Conservation (phyloP, 2,797 vertebrate genomes). For the Mormyrus hasselquistii region DNA sequence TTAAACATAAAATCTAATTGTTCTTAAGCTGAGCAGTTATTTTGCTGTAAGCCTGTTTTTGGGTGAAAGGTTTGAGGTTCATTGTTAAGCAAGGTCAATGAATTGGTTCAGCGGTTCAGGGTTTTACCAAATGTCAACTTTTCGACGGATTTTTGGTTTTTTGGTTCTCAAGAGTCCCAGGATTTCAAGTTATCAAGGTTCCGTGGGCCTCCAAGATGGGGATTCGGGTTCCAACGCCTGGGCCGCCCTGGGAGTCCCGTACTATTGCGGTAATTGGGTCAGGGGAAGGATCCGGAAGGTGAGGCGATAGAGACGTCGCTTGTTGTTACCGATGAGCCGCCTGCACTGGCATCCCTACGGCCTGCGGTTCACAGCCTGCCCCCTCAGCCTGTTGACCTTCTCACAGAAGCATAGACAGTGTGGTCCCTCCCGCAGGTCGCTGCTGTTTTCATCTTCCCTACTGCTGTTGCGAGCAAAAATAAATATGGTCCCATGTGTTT, state of each 20-base stretch:
- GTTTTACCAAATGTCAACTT: neutral
- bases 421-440: constrained; percentile 40
- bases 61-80: neutral
- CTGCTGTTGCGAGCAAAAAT: constrained; percentile 55
- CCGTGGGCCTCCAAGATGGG: neutral
- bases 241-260: neutral
- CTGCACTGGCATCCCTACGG: constrained; percentile 38
- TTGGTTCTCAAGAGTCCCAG: neutral
- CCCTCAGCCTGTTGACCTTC: constrained; percentile 49
- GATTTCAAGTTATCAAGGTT: neutral
- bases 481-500: constrained; percentile 49
- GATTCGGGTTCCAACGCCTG: neutral
- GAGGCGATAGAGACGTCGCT: neutral
- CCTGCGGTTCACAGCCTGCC: constrained; percentile 41
- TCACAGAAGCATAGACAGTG: constrained; percentile 39
- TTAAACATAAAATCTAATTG: neutral
- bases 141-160: neutral
- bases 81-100: neutral
- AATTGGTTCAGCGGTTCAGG: neutral
- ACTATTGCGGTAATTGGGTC: neutral
- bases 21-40: neutral
- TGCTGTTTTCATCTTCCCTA: constrained; percentile 50
- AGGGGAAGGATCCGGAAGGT: neutral
- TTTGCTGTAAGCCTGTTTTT: neutral
- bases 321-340: constrained; percentile 27